phyloP scores from a whole-genome alignment of 2,888 invertebrate species.

The Sisyra terminalis region DNA sequence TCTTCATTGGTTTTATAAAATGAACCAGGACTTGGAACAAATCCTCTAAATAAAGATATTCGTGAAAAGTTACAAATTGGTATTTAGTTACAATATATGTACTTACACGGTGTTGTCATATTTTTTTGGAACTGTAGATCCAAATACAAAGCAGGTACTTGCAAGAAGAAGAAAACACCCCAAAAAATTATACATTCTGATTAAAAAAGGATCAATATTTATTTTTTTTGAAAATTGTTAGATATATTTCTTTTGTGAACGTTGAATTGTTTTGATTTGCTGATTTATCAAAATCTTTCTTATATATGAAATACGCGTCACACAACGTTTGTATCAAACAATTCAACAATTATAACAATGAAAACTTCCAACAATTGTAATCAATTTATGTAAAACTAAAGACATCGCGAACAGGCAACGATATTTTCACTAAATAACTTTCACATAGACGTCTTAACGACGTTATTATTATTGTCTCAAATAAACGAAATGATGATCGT shows the following conservation, averaged over 20 bases:
- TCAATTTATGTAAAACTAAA: neutral
- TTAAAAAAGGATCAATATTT: too few species aligned
- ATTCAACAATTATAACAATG: conserved; percentile 5
- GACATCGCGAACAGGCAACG: neutral
- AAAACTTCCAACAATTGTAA: conserved; percentile 3
- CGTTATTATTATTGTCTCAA: too few species aligned
- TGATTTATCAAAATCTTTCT: neutral
- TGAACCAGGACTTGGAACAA: conserved; percentile 5
- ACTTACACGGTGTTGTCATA: neutral
- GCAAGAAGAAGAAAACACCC: neutral
- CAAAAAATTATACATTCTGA: too few species aligned
- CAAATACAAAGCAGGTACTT: neutral
- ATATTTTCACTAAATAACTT: conserved; percentile 5
- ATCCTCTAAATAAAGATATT: conserved; percentile 4
- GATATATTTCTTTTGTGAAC: too few species aligned
- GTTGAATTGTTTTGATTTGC: too few species aligned
- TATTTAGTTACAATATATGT: neutral
- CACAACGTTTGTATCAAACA: conserved; percentile 6
- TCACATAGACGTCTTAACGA: neutral
- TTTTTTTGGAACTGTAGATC: conserved; percentile 1
- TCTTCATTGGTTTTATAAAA: neutral
- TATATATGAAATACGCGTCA: conserved; percentile 4
- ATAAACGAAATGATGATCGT: too few species aligned
- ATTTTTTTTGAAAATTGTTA: too few species aligned
- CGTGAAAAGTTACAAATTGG: neutral